Evolutionary conservation across 2,888 invertebrate genomes (phyloP).

Genomic region (Erebia epiphron): DNA sequence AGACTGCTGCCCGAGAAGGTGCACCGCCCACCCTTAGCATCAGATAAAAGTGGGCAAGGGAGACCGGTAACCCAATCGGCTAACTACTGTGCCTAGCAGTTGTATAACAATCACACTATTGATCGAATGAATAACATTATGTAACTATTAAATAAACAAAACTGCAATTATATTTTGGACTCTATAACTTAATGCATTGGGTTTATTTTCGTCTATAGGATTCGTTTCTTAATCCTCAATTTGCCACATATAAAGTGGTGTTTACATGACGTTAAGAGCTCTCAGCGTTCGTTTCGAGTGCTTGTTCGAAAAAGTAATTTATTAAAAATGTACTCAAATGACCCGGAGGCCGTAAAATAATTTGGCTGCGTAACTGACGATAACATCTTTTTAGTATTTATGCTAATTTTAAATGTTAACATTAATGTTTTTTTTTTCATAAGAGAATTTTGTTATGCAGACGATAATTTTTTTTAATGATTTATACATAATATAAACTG

Average conservation of each 20-base stretch:
- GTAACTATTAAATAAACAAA: neutral
- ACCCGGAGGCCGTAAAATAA: slow-evolving; percentile 20
- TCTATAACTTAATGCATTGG: neutral
- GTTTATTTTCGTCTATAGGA: slow-evolving; percentile 6
- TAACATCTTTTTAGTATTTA: slow-evolving; percentile 16
- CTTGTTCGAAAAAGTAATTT: slow-evolving; percentile 54
- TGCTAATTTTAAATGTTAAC: slow-evolving; percentile 11
- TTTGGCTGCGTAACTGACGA: slow-evolving; percentile 16
- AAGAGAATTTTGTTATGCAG: neutral
- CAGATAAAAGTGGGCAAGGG: too few relatives aligned
- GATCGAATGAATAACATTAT: neutral
- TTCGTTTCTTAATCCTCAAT: slow-evolving; percentile 23
- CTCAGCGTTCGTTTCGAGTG: slow-evolving; percentile 56
- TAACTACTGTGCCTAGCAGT: neutral
- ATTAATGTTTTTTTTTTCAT: neutral
- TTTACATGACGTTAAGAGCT: slow-evolving; percentile 60
- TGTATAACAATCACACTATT: neutral
- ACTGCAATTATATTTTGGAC: neutral
- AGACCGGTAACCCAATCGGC: too few relatives aligned
- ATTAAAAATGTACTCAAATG: slow-evolving; percentile 42
- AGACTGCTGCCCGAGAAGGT: too few relatives aligned
- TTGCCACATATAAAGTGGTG: slow-evolving; percentile 40
- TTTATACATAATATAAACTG: too few relatives aligned
- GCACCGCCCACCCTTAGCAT: too few relatives aligned
- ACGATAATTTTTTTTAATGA: neutral